Evolutionary conservation across 2,797 vertebrate genomes (phyloP).

Genomic region (Benthosema pterotum): DNA sequence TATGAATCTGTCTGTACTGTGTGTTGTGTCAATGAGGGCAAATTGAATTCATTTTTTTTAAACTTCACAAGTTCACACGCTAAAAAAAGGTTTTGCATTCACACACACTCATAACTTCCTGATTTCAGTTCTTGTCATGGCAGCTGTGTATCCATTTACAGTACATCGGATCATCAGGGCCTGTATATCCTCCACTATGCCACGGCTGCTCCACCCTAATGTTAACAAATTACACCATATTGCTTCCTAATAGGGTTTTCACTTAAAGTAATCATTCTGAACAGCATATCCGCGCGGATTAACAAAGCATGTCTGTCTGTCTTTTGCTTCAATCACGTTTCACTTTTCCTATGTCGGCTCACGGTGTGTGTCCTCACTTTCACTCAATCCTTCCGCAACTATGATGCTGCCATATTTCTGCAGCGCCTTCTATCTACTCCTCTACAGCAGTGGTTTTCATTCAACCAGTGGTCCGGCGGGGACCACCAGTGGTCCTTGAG

Average conservation of each 20-base stretch:
- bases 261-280: slow-evolving; percentile 18
- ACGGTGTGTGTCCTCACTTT: slow-evolving; percentile 8
- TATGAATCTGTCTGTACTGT: no score
- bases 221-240: slow-evolving; percentile 42
- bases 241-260: slow-evolving; percentile 50
- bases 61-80: no score
- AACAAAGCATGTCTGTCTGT: slow-evolving; percentile 54
- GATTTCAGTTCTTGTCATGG: slow-evolving; percentile 80
- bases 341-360: slow-evolving; percentile 3
- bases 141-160: slow-evolving; percentile 82
- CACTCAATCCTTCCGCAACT: not conserved
- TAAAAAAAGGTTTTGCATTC: slow-evolving; percentile 34
- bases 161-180: slow-evolving; percentile 69
- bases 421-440: not conserved
- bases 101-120: slow-evolving; percentile 72
- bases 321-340: not conserved
- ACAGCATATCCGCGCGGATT: slow-evolving; percentile 56
- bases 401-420: not conserved
- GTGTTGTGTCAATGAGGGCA: no score
- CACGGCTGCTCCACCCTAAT: slow-evolving; percentile 54
- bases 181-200: slow-evolving; percentile 57
- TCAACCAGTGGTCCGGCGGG: no score
- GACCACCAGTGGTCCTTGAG: no score
- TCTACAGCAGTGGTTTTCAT: no score
- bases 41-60: no score